Evolutionary conservation across 2,113 vertebrate genomes (phyloP).

Genomic region (Gobio gobio): DNA sequence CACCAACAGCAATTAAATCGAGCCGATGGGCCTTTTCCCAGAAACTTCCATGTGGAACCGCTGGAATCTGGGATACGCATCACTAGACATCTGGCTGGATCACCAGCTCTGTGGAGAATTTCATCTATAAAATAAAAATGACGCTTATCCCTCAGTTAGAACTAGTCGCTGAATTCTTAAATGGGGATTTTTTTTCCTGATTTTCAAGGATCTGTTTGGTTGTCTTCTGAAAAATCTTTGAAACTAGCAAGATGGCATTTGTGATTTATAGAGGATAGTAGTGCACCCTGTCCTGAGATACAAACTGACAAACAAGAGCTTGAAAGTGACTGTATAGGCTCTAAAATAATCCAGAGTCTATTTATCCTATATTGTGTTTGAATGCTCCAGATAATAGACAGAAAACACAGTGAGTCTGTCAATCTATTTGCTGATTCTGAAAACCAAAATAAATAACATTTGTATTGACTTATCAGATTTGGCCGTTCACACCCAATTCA

Average conservation of each 20-base stretch:
- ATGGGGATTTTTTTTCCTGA: not conserved
- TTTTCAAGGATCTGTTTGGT: not conserved
- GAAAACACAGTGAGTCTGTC: slow-evolving; percentile 67
- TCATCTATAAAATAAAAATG: slow-evolving; percentile 78
- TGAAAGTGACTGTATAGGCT: not conserved
- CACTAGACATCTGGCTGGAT: slow-evolving; percentile 69
- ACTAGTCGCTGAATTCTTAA: not conserved
- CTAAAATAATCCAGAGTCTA: not conserved
- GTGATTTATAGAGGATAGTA: not conserved
- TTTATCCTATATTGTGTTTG: slow-evolving; percentile 43
- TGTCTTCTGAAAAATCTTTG: not conserved
- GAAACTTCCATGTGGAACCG: slow-evolving; percentile 67
- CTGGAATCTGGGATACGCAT: slow-evolving; percentile 73
- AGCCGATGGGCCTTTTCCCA: slow-evolving; percentile 68
- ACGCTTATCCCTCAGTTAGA: slow-evolving; percentile 18
- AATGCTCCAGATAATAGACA: slow-evolving; percentile 37
- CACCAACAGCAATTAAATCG: slow-evolving; percentile 80
- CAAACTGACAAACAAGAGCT: not conserved
- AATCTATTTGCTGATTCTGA: slow-evolving; percentile 71
- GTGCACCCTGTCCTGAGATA: too few species aligned
- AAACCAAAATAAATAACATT: slow-evolving; percentile 70
- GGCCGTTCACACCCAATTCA: slow-evolving; percentile 61
- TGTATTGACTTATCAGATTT: slow-evolving; percentile 79
- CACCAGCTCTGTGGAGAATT: slow-evolving; percentile 68
- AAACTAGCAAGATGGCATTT: not conserved